A percentile compares a stretch with the other conserved stretches of the same genome.
Evolutionary conservation across 1,140 invertebrate species (phyloP).

Genomic region (Conopomorpha cramerella): DNA sequence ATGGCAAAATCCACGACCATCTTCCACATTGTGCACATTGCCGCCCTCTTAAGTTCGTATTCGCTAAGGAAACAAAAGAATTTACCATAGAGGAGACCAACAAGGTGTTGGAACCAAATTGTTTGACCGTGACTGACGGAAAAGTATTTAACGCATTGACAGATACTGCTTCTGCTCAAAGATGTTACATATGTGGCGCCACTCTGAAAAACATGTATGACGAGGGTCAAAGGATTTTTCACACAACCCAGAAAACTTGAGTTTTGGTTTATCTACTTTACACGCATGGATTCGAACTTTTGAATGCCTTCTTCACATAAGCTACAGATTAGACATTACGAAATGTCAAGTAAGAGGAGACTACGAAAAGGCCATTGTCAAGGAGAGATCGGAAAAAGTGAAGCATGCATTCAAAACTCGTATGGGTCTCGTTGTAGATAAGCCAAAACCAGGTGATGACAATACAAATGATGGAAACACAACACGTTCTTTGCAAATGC

Average conservation of each 20-base stretch:
- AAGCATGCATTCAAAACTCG: too few relatives aligned
- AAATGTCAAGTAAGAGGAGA: too few relatives aligned
- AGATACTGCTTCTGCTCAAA: conserved; percentile 10
- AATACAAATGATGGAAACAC: conserved; percentile 3
- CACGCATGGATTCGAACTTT: too few relatives aligned
- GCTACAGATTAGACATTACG: background rate
- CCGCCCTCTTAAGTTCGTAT: conserved; percentile 12
- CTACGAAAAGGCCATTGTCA: too few relatives aligned
- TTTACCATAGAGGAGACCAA: conserved; percentile 8
- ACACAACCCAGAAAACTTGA: background rate
- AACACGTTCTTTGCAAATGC: background rate
- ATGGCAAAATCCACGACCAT: conserved; percentile 13
- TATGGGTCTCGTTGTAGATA: background rate
- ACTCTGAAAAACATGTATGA: conserved; percentile 20
- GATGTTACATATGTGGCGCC: conserved; percentile 14
- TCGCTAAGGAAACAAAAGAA: conserved; percentile 12
- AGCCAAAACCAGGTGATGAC: background rate
- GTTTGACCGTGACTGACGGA: conserved; percentile 21
- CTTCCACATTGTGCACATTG: conserved; percentile 9
- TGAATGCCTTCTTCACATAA: background rate
- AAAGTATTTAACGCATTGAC: conserved; percentile 20
- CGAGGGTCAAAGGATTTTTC: background rate
- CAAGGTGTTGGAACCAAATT: conserved; percentile 8
- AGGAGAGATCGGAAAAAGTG: too few relatives aligned
- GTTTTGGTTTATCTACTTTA: too few relatives aligned